These are phyloP conservation scores for Drosophila macrothrix DNA, from an alignment of 2,888 invertebrate species.

Conservation along the genomic window DNA sequence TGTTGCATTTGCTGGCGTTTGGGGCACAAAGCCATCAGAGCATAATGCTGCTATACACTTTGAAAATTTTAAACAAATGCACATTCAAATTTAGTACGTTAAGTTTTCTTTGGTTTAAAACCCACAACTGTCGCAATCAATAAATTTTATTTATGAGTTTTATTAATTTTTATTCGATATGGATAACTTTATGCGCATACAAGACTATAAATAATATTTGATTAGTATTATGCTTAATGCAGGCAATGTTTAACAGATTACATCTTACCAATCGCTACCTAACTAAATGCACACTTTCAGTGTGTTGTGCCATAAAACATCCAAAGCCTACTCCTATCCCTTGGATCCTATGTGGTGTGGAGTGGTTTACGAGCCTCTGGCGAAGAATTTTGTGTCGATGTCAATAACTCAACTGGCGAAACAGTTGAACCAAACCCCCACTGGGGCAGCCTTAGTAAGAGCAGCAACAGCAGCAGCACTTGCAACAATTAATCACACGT, in stretches of 20 bases:
- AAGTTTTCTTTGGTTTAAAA: not conserved
- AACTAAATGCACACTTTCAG: slow-evolving; percentile 2
- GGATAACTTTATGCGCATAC: not conserved
- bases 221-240: not conserved
- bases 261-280: slow-evolving; percentile 3
- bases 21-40: slow-evolving; percentile 1
- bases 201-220: not conserved
- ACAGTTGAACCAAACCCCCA: slow-evolving; percentile 10
- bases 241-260: not conserved
- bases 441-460: not conserved
- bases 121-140: not conserved
- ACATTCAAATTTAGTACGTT: not conserved
- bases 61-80: not conserved
- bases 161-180: not conserved
- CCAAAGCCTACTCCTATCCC: slow-evolving; percentile 5
- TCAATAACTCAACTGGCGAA: slow-evolving; percentile 58
- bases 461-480: slow-evolving; percentile 42
- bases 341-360: slow-evolving; percentile 28
- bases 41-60: slow-evolving; percentile 5
- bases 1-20: slow-evolving; percentile 52
- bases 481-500: slow-evolving; percentile 72
- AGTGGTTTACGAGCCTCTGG: slow-evolving; percentile 61
- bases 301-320: slow-evolving; percentile 25
- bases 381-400: slow-evolving; percentile 65
- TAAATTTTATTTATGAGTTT: not conserved